A percentile compares a stretch with the other conserved stretches of the same genome.
Conservation (phyloP, 2,797 vertebrate genomes). For the Apogon talboti region DNA sequence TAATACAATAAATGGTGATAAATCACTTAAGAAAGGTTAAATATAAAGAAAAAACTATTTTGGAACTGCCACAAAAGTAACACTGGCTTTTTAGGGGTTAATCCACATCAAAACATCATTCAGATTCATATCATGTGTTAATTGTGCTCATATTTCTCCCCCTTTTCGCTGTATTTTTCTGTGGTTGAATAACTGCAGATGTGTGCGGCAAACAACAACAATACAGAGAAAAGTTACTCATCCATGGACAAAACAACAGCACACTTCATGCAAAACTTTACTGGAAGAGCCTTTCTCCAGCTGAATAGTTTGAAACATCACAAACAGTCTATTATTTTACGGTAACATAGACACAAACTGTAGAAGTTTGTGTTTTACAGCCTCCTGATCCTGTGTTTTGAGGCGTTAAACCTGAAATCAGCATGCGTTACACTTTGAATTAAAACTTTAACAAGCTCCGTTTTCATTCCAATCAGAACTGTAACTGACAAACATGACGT, state of each 20-base stretch:
- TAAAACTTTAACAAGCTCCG: not conserved
- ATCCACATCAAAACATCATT: constrained; percentile 32
- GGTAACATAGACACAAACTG: not conserved
- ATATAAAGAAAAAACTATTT: too few relatives aligned
- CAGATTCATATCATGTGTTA: constrained; percentile 40
- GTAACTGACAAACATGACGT: not conserved
- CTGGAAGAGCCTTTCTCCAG: constrained; percentile 27
- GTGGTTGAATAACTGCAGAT: constrained; percentile 79
- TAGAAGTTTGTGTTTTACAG: not conserved
- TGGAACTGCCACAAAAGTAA: too few relatives aligned
- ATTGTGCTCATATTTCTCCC: constrained; percentile 44
- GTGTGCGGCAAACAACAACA: constrained; percentile 70
- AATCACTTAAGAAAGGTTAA: too few relatives aligned
- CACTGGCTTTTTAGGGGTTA: too few relatives aligned
- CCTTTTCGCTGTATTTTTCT: constrained; percentile 55
- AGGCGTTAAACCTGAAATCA: not conserved
- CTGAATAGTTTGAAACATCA: not conserved
- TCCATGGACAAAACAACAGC: constrained; percentile 62
- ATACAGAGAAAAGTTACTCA: constrained; percentile 53
- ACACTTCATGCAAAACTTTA: constrained; percentile 56
- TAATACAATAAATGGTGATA: too few relatives aligned
- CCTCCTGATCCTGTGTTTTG: constrained; percentile 1
- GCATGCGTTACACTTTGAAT: not conserved
- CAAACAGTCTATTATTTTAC: not conserved
- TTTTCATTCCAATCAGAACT: not conserved